Base-by-base conservation (phyloP, 2,113 vertebrate species). In the Seriola rivoliana region DNA sequence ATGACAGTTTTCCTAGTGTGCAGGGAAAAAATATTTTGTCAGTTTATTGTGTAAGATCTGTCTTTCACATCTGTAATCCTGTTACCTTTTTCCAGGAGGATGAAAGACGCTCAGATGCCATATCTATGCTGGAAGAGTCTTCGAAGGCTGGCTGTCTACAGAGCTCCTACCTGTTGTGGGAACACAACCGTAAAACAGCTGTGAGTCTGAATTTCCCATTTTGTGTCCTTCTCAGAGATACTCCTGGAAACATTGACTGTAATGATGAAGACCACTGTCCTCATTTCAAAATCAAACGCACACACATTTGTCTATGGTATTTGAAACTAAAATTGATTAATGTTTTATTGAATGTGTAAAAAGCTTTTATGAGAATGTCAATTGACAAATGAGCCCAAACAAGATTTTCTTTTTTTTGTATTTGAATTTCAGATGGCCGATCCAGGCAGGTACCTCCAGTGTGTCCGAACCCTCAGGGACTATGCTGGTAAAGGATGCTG, bases 151-250 rank as follows among this genome's bases (percentile, higher is more conserved):
- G 97, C 32, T 99, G 97, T 83, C 88, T 99, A 75, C 95, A 96
- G 87, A 99, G 98, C 91, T 96, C 97, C 0, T 99, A 97, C 91
- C 94, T 99, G 85, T 90, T 99, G 66, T 99, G 98, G 98, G 97
- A 99, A 90, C 95, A 95, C 34, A 96, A 95, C 75, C 94, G 94
- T 32, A 96, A 85, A 86, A 83, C 85, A 42, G 96, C 97, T 46
- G 98, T 99, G 87, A 97, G 98, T 91, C 25, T 59, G 1, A 71
- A 36, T 70, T 8, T 25, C 11, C 70, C 29, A 4, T 73, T 84
- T 23, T 23, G 16, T 48, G 50, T 79, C 52, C 16, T 25, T n/a
- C 42, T 76, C 25, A 29, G 3, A 5, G 16, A 55, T n/a, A 19
- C 8, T 48, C 10, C 70, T 60, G 0, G 34, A 23, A 38, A 29